Evolutionary conservation across 2,888 invertebrate species (phyloP), one percentile per base, ranked within the genome.

Genomic region (Nemotelus pantherinus): DNA sequence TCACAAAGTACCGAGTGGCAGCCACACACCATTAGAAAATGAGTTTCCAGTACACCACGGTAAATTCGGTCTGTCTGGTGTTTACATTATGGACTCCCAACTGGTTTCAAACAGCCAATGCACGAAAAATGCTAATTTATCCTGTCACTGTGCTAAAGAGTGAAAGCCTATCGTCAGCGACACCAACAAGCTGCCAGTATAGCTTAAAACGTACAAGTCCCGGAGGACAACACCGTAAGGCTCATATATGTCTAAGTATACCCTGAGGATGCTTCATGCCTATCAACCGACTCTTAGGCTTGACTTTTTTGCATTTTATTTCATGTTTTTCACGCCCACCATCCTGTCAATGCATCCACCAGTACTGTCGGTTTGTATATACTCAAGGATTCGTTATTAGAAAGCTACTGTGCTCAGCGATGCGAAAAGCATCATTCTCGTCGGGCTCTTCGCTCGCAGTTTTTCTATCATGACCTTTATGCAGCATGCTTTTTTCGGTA

Each of bases 221-320:
- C 60, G 57, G 41, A 41, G 60, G 60, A 60, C 41, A 43, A 60
- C 3, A 60, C 41, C 60, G 7, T 9, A 57, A 7, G 60, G 41
- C 25, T 60, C 41, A 43, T 39, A 3, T 68, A 48, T 72, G 71
- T 74, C 74, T 63, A 63, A 74, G 74, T 48, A 63, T 48, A 39
- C 60, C 74, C 60, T 10, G 44, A 63, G 74, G 63, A 63, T 74
- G 41, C 60, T 74, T 63, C 47, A 63, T 48, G 74, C 63, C 74
- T 74, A 74, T 74, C 74, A 60, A 74, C 74, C 48, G 48, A 48
- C 60, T 50, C 63, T 74, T 74, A 10, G 74, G 74, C 70, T 53
- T 70, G 70, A 1, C 55, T 53, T 55, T 53, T 55, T 10, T 45
- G 2, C 7, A 67, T 67, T 50, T 39, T 5, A 68, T 50, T 68